Evolutionary conservation across 2,797 vertebrate genomes (phyloP).

Genomic region (Triplophysa yarkandensis): DNA sequence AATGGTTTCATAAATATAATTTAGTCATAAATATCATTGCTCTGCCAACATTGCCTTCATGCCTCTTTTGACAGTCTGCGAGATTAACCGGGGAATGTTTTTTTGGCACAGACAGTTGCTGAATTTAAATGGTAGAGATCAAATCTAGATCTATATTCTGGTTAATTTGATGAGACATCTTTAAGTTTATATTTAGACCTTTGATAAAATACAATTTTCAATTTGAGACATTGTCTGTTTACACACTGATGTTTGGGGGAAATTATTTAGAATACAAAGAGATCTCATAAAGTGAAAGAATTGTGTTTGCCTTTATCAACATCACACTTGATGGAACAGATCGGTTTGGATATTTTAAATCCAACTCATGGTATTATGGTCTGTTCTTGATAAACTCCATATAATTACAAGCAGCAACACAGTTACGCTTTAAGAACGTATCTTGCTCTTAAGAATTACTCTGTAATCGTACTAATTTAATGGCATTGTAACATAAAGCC

Average conservation of each 20-base stretch:
- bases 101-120: no score
- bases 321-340: background rate
- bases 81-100: slow-evolving; percentile 5
- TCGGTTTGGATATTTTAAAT: no score
- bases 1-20: slow-evolving; percentile 35
- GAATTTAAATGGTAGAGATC: no score
- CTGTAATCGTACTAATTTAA: background rate
- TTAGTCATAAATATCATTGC: background rate
- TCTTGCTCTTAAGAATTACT: background rate
- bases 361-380: background rate
- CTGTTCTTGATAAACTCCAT: background rate
- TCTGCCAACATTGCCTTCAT: background rate
- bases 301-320: background rate
- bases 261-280: no score
- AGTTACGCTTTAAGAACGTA: background rate
- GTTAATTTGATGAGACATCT: no score
- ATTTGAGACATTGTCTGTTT: no score
- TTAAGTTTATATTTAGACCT: no score
- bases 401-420: background rate
- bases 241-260: no score
- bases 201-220: no score
- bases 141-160: no score
- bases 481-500: background rate
- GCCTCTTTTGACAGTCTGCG: background rate
- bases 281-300: no score